A percentile compares a stretch with the other conserved stretches of the same genome.
Conservation (phyloP, 2,113 vertebrate genomes). For the Lampris megalopsis region DNA sequence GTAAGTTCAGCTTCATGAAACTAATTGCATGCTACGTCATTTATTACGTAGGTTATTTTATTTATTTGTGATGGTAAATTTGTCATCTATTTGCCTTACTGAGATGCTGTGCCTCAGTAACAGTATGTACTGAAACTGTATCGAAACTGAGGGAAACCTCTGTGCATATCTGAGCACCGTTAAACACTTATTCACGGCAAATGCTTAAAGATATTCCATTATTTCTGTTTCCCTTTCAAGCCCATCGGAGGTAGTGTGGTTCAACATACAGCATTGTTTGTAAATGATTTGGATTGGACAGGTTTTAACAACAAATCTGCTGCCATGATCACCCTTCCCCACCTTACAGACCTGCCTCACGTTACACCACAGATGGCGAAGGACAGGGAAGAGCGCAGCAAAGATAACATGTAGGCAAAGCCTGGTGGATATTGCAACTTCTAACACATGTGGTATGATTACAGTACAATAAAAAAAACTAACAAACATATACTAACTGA, state of each 20-base stretch:
- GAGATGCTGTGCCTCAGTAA: too few relatives aligned
- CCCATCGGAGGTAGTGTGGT: too few relatives aligned
- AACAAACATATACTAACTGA: constrained; percentile 1
- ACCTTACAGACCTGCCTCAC: constrained; percentile 27
- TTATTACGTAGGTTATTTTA: neutral
- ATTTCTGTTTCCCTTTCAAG: neutral
- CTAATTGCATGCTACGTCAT: neutral
- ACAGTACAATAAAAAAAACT: neutral
- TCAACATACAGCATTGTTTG: neutral
- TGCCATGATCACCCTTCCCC: constrained; percentile 45
- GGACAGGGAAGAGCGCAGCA: constrained; percentile 45
- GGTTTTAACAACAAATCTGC: constrained; percentile 16
- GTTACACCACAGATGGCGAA: constrained; percentile 17
- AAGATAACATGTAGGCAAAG: constrained; percentile 56
- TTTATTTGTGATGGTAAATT: neutral
- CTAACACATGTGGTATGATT: neutral
- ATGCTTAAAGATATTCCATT: too few relatives aligned
- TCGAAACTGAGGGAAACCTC: neutral
- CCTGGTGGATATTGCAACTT: neutral
- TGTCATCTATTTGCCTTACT: too few relatives aligned
- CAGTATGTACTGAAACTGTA: too few relatives aligned
- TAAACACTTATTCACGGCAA: too few relatives aligned
- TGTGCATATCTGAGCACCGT: neutral
- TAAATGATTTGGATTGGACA: constrained; percentile 4
- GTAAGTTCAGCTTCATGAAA: constrained; percentile 46